phyloP scores from a whole-genome alignment of 2,888 invertebrate genomes.

The Hartigia nigra region DNA sequence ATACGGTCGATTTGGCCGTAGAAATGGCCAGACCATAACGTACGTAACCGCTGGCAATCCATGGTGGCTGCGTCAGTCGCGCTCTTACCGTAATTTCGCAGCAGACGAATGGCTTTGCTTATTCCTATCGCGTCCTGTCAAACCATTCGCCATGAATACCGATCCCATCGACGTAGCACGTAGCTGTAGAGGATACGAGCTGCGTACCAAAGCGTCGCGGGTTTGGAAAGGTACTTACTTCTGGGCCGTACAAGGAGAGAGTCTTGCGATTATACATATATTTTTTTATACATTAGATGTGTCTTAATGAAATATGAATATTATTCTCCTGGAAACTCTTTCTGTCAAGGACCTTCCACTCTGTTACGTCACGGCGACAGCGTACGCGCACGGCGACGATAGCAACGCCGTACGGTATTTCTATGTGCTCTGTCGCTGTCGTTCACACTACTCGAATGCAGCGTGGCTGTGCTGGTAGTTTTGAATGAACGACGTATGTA shows the following conservation, averaged over 20 bases:
- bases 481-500: constrained; percentile 14
- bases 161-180: background rate
- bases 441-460: background rate
- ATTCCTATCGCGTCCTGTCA: constrained; percentile 1
- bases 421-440: background rate
- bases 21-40: background rate
- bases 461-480: background rate
- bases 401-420: background rate
- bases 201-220: background rate
- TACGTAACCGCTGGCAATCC: background rate
- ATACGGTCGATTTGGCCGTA: background rate
- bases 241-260: background rate
- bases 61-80: background rate
- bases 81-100: background rate
- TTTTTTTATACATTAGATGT: background rate
- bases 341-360: background rate
- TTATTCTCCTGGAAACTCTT: background rate
- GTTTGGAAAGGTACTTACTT: background rate
- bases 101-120: background rate
- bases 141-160: constrained; percentile 7
- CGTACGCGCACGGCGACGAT: background rate
- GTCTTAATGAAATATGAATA: background rate
- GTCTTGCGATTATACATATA: background rate
- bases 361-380: background rate
- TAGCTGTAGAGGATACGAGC: background rate